Evolutionary conservation across 2,888 invertebrate species (phyloP).

Genomic region (Oligia strigilis): DNA sequence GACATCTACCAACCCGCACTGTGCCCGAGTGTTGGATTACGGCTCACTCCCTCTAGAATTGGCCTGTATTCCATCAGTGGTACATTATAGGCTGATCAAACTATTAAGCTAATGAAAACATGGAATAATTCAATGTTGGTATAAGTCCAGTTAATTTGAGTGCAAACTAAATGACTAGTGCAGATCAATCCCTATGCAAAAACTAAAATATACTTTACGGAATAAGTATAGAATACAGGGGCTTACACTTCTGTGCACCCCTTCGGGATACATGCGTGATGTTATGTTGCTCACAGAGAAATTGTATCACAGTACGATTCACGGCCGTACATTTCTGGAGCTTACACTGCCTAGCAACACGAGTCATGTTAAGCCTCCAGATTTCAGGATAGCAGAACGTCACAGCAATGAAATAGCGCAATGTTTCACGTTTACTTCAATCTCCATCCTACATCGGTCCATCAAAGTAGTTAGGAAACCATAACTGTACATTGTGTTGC

Average conservation of each 20-base stretch:
- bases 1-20: too few species aligned
- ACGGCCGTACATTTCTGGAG: background rate
- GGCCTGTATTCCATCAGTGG: too few species aligned
- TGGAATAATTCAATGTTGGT: background rate
- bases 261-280: background rate
- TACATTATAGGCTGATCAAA: too few species aligned
- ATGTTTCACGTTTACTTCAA: conserved; percentile 14
- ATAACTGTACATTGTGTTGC: conserved; percentile 44
- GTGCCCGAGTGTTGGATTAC: too few species aligned
- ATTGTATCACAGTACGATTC: background rate
- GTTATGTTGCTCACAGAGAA: background rate
- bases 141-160: background rate
- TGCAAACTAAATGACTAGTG: background rate
- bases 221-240: too few species aligned
- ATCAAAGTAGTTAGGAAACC: conserved; percentile 35
- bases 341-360: background rate
- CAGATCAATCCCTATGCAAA: background rate
- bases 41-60: too few species aligned
- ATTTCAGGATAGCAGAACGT: conserved; percentile 3
- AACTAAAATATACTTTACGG: background rate
- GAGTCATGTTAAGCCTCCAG: background rate
- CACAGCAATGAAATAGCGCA: background rate
- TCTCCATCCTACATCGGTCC: background rate
- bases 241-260: background rate
- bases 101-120: background rate